These are phyloP conservation scores for Pontoporia blainvillei DNA, from an alignment of 2,113 vertebrate genomes.

Conservation along the genomic window DNA sequence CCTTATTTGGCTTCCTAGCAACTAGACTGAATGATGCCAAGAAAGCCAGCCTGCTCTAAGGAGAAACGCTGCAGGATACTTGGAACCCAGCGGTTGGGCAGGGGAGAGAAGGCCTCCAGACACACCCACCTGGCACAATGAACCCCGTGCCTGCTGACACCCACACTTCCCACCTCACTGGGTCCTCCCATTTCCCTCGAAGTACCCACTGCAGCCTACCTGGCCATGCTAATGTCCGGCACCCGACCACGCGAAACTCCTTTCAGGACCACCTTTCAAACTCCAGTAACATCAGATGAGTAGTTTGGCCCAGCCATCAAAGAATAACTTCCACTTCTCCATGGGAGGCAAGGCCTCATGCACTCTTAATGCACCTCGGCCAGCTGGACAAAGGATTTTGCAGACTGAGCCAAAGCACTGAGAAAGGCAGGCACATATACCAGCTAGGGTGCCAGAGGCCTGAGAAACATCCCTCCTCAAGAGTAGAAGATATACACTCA, in stretches of 20 bases:
- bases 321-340: not conserved
- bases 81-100: constrained; percentile 50
- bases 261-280: not conserved
- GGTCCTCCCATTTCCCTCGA: not conserved
- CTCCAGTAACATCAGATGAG: not conserved
- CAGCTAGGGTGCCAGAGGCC: not conserved
- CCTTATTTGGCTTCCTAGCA: constrained; percentile 66
- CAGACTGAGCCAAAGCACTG: not conserved
- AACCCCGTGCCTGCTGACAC: not conserved
- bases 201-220: not conserved
- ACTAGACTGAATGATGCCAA: constrained; percentile 47
- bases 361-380: not conserved
- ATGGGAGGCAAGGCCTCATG: not conserved
- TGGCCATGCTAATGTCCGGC: not conserved
- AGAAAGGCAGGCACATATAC: not conserved
- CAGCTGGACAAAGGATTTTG: not conserved
- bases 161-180: not conserved
- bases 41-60: constrained; percentile 55
- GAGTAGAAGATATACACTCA: not conserved
- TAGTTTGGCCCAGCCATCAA: not conserved
- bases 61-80: constrained; percentile 41
- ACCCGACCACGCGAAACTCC: not conserved
- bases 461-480: not conserved
- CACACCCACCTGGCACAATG: not conserved
- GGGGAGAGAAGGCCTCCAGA: constrained; percentile 46